Percentiles rank a stretch among this genome's conserved stretches.
These are phyloP conservation scores for Amniataba percoides DNA, from an alignment of 2,797 vertebrate genomes.

Conservation along the genomic window DNA sequence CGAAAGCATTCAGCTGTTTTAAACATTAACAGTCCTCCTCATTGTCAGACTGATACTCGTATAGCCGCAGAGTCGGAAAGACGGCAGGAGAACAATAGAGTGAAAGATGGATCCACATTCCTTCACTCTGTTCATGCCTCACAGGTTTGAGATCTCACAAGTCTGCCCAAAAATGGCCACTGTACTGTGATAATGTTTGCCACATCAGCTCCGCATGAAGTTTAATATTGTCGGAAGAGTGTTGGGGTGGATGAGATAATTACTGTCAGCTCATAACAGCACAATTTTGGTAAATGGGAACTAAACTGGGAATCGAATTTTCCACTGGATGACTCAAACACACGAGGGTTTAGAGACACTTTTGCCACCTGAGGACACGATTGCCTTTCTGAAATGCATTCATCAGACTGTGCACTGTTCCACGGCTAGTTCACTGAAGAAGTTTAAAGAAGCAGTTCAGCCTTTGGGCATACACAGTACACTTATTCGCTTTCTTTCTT, in stretches of 20 bases:
- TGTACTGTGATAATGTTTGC: background rate
- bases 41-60: constrained; percentile 41
- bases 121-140: constrained; percentile 65
- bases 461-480: background rate
- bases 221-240: background rate
- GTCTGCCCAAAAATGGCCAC: background rate
- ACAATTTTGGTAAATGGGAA: background rate
- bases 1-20: constrained; percentile 41
- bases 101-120: constrained; percentile 65
- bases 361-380: background rate
- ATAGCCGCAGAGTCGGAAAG: constrained; percentile 37
- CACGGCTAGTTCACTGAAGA: background rate
- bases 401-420: background rate
- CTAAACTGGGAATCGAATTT: background rate
- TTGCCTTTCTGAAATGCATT: background rate
- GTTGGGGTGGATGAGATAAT: background rate
- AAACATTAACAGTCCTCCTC: constrained; percentile 46
- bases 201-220: background rate
- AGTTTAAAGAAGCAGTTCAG: background rate
- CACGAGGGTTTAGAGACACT: background rate
- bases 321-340: background rate
- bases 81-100: constrained; percentile 51
- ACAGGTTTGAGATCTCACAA: constrained; percentile 65
- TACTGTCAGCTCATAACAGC: background rate
- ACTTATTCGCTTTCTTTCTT: background rate